Percentiles rank a stretch among this genome's conserved stretches.
Conservation (phyloP, 2,797 vertebrate genomes). For the Synanceia verrucosa region DNA sequence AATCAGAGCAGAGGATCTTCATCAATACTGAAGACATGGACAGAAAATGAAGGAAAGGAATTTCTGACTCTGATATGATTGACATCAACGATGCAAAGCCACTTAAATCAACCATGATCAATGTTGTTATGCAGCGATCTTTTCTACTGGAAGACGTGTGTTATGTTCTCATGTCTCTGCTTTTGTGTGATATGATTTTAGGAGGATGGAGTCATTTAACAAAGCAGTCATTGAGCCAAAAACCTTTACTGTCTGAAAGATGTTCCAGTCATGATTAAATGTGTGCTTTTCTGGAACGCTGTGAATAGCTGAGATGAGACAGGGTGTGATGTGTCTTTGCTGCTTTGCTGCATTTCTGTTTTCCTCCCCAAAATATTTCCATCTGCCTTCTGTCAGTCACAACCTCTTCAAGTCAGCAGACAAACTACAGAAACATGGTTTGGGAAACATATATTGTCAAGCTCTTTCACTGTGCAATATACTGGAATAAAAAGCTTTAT, state of each 20-base stretch:
- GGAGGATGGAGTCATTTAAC: constrained; percentile 1
- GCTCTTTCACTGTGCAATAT: background rate
- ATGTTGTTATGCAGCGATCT: background rate
- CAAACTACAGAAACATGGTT: constrained; percentile 1
- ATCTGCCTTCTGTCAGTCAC: constrained; percentile 39
- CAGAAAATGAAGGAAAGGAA: background rate
- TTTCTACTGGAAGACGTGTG: background rate
- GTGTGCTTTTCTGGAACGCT: constrained; percentile 34
- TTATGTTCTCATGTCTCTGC: background rate
- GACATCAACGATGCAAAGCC: background rate
- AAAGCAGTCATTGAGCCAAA: constrained; percentile 22
- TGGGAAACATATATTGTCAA: constrained; percentile 20
- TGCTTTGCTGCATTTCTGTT: constrained; percentile 52
- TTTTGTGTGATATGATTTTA: constrained; percentile 29
- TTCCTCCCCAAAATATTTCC: constrained; percentile 35
- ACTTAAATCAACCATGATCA: background rate
- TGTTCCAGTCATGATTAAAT: constrained; percentile 27
- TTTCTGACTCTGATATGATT: background rate
- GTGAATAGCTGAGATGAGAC: constrained; percentile 38
- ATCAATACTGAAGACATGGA: background rate
- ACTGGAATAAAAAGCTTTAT: background rate
- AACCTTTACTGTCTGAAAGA: constrained; percentile 21
- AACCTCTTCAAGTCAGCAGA: constrained; percentile 13
- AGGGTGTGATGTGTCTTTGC: constrained; percentile 37
- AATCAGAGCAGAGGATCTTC: background rate